Conservation (phyloP, 2,888 invertebrate genomes). For the Drosophila trichaetosa region DNA sequence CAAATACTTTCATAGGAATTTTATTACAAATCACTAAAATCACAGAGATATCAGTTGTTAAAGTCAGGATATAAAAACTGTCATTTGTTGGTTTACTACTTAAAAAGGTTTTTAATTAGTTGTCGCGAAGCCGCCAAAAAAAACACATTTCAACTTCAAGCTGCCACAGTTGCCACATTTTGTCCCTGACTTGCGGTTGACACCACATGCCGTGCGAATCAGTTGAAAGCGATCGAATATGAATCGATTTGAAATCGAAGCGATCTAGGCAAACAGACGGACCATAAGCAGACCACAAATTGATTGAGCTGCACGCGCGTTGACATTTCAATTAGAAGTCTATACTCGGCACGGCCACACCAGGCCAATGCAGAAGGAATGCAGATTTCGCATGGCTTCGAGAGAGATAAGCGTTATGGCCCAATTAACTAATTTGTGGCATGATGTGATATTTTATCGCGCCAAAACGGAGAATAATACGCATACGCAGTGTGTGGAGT, state of each 20-base stretch:
- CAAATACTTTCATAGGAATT: neutral
- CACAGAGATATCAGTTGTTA: neutral
- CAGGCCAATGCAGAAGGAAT: constrained; percentile 44
- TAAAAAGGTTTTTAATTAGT: constrained; percentile 52
- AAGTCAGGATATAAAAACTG: constrained; percentile 35
- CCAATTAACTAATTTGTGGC: constrained; percentile 66
- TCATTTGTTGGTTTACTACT: constrained; percentile 7
- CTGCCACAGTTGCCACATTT: constrained; percentile 53
- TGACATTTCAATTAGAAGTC: constrained; percentile 79
- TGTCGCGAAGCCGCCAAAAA: constrained; percentile 43
- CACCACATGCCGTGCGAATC: constrained; percentile 64
- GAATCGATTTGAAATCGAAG: constrained; percentile 56
- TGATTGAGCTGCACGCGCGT: constrained; percentile 75
- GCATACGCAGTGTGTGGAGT: constrained; percentile 50
- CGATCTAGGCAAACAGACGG: constrained; percentile 49
- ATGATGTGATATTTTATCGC: constrained; percentile 63
- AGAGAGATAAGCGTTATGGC: constrained; percentile 59
- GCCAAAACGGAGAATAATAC: constrained; percentile 44
- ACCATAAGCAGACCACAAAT: constrained; percentile 57
- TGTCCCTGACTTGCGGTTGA: constrained; percentile 72
- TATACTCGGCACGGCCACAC: constrained; percentile 15
- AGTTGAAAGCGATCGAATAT: constrained; percentile 57
- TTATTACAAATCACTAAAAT: neutral
- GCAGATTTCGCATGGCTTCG: constrained; percentile 50
- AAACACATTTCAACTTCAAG: constrained; percentile 58